phyloP scores from a whole-genome alignment of 2,113 vertebrate genomes.

The Pimephales promelas region DNA sequence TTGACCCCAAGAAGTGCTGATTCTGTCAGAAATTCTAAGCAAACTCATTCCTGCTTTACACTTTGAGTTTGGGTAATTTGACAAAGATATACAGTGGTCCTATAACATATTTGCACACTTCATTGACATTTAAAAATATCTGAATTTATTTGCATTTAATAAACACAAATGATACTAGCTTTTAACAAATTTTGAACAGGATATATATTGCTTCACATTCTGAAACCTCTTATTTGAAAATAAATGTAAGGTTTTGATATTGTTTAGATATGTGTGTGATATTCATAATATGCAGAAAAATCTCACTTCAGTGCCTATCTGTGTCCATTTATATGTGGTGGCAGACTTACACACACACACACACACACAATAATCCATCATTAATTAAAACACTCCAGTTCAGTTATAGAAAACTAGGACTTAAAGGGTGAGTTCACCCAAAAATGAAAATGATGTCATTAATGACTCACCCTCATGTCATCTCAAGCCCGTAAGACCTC shows the following conservation, averaged over 20 bases:
- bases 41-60: background rate
- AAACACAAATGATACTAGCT: too few species aligned
- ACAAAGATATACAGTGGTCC: conserved; percentile 15
- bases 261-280: too few species aligned
- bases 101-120: background rate
- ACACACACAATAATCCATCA: conserved; percentile 33
- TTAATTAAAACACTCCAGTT: conserved; percentile 31
- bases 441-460: too few species aligned
- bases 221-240: background rate
- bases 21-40: conserved; percentile 65
- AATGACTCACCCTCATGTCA: too few species aligned
- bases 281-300: too few species aligned
- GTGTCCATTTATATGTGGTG: background rate
- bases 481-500: too few species aligned
- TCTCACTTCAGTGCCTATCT: too few species aligned
- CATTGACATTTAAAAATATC: background rate
- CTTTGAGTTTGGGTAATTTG: background rate
- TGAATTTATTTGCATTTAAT: background rate
- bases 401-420: background rate
- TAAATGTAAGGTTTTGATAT: too few species aligned
- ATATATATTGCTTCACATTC: background rate
- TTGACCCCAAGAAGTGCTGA: conserved; percentile 63
- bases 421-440: too few species aligned
- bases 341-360: conserved; percentile 8
- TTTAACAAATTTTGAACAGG: background rate